Percentiles rank a stretch among this genome's conserved stretches.
Conservation (phyloP, 2,888 invertebrate species). For the Nezara viridula region DNA sequence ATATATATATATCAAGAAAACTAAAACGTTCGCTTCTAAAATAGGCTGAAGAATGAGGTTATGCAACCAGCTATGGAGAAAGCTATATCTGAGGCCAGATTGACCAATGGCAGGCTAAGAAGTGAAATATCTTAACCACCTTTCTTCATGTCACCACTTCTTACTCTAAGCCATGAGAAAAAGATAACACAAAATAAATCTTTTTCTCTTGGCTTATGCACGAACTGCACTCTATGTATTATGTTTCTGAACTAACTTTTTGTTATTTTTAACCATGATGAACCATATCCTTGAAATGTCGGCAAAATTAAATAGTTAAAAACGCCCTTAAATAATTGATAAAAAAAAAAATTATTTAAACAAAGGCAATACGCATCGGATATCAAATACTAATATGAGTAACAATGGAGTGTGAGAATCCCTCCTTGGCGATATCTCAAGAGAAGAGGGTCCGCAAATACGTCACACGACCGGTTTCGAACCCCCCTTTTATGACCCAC, state of each 20-base stretch:
- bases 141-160: not conserved
- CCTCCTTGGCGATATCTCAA: not conserved
- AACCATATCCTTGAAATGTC: too few species aligned
- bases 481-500: not conserved
- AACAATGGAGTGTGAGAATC: not conserved
- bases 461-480: not conserved
- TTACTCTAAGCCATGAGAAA: not conserved
- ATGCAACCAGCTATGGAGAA: constrained; percentile 36
- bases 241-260: too few species aligned
- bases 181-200: too few species aligned
- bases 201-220: too few species aligned
- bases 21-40: not conserved
- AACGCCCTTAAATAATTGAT: too few species aligned
- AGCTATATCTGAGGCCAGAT: not conserved
- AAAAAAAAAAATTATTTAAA: not conserved
- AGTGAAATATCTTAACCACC: not conserved
- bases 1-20: not conserved
- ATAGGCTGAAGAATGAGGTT: not conserved
- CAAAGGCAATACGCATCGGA: not conserved
- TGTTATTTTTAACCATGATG: too few species aligned
- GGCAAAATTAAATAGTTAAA: too few species aligned
- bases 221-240: too few species aligned
- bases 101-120: not conserved
- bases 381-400: not conserved
- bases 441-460: not conserved